Evolutionary conservation across 2,113 vertebrate genomes (phyloP), one percentile per base, ranked within the genome.

Genomic region (Butorides virescens): DNA sequence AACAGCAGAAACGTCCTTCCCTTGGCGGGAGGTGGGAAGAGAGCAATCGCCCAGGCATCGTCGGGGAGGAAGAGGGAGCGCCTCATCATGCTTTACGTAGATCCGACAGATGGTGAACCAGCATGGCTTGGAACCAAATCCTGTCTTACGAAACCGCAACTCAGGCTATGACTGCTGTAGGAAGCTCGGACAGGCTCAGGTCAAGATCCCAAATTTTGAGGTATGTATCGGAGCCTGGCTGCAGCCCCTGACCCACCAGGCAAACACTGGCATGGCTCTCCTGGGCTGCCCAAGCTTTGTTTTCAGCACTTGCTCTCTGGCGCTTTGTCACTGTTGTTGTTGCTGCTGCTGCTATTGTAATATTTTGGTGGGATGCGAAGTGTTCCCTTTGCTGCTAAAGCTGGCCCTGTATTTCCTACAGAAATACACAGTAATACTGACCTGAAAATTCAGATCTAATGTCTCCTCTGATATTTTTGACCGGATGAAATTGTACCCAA

Each of bases 151-250:
- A 83, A 79, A 73, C 10, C 14, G 6, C 2, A 4, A 6, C 15
- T 83, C 1, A 1, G 66, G n/a, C 61, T 55, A 11, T 39, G 11
- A 36, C 36, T 50, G 30, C 47, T 42, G 13, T 34, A 59, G 37
- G 36, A 55, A 79, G 36, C 13, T 75, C 7, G 1, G 23, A 50
- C 26, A 27, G 34, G 53, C 53, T 63, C 22, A 26, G 23, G 44
- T 55, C 16, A 87, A 68, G 14, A 9, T 91, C 58, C 20, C 4
- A 1, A 56, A 56, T 4, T 22, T 1, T 42, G 53, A 71, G n/a
- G 34, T 32, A 44, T 0, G 4, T 80, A 6, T 2, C 1, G 4
- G 55, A 94, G 30, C 7, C 30, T 30, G 14, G n/a, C 27, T 2
- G 1, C 27, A 68, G 53, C 14, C 26, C 47, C 62, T 59, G 58